Evolutionary conservation across 1,140 invertebrate species (phyloP), one percentile per base, ranked within the genome.

Genomic region (Scaptomyza graminum): DNA sequence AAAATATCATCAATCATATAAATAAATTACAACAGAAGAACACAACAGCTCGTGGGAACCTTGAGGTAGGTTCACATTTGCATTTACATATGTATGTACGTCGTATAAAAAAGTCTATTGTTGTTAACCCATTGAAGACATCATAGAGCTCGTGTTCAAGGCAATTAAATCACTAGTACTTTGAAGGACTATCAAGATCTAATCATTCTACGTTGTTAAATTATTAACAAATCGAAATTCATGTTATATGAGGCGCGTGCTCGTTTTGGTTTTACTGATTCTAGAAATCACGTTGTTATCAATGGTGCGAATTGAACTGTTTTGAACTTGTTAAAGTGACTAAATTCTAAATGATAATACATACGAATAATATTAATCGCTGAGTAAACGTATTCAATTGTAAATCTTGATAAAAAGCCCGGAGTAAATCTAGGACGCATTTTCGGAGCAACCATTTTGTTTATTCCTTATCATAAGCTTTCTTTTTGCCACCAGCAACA

Each of bases 261-360:
- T 79, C 52, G 0, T 7, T 31, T 7, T 31, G 37, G 37, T n/a
- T 41, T n/a, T 13, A 51, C 12, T 47, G 56, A 73, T 75, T 55
- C 28, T 52, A 22, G 31, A 34, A 39, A 18, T 46, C 31, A 46
- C n/a, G 50, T n/a, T 54, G 41, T 80, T 85, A 85, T 85, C 81
- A 85, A 59, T 47, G 50, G 46, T 46, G 62, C 49, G 55, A 68
- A 63, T 41, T 81, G 76, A 85, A 85, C 81, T 80, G 52, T 74
- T 76, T 61, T 85, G 81, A 85, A 80, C 74, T 70, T 67, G 71
- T 50, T 70, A 70, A 41, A 65, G 43, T 61, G 64, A 9, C 63
- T 16, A 49, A 67, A 31, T 80, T 65, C 63, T 80, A 80, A 85
- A 85, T 85, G 74, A 85, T 85, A 81, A 80, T 80, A 80, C 18